phyloP scores from a whole-genome alignment of 2,888 invertebrate genomes.

The Lepeophtheirus nordmannii region DNA sequence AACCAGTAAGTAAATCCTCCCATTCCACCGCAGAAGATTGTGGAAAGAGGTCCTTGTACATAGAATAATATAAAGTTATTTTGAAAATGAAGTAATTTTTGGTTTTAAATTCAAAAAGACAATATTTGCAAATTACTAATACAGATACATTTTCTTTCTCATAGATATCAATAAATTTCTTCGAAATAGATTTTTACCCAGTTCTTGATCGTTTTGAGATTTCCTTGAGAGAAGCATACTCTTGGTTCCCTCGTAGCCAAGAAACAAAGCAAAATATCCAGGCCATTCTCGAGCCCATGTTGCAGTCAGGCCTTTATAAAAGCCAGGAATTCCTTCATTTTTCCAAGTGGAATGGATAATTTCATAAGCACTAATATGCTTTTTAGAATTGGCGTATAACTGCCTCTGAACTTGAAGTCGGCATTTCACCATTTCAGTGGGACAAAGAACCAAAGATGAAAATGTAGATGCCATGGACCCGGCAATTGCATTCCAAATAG shows the following conservation, averaged over 20 bases:
- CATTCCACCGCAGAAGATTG: not conserved
- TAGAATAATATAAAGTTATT: not conserved
- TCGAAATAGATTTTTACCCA: not conserved
- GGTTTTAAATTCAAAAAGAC: not conserved
- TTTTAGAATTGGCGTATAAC: not conserved
- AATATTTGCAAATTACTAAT: not conserved
- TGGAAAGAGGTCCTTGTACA: slow-evolving; percentile 2
- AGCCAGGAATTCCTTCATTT: not conserved
- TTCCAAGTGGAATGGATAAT: not conserved
- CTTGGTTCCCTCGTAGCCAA: slow-evolving; percentile 17
- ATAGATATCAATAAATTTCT: not conserved
- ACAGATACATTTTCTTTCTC: not conserved
- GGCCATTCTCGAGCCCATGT: slow-evolving; percentile 18
- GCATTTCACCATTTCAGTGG: slow-evolving; percentile 17
- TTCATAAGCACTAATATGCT: no score
- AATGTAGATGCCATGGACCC: slow-evolving; percentile 6
- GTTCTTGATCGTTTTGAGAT: not conserved
- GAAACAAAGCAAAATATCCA: slow-evolving; percentile 15
- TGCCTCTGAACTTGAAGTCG: slow-evolving; percentile 4
- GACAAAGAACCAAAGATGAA: slow-evolving; percentile 7
- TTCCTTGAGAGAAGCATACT: not conserved
- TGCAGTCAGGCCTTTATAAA: slow-evolving; percentile 1
- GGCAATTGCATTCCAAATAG: slow-evolving; percentile 9
- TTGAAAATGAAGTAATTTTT: no score
- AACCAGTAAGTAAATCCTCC: slow-evolving; percentile 8